Percentiles rank a stretch among this genome's conserved stretches.
phyloP scores from a whole-genome alignment of 1,140 invertebrate species.

The Drosophila santomea region DNA sequence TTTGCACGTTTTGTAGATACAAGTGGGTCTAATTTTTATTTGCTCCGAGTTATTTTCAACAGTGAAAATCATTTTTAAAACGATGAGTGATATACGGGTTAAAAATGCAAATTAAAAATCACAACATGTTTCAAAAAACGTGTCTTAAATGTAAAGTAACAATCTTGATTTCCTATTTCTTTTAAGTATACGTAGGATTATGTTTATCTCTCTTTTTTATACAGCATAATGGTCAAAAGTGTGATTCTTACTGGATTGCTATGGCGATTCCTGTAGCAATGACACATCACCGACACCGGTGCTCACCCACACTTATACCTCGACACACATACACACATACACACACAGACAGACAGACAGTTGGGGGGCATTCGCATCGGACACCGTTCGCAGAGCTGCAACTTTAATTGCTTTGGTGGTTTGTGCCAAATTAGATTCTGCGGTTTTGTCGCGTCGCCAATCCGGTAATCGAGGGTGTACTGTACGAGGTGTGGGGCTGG shows the following conservation, averaged over 20 bases:
- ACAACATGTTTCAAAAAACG: not conserved
- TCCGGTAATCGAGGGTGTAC: constrained; percentile 52
- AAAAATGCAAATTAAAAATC: not conserved
- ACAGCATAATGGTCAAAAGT: not conserved
- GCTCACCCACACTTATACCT: not conserved
- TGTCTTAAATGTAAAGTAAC: not conserved
- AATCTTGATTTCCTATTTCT: not conserved
- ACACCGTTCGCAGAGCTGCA: constrained; percentile 70
- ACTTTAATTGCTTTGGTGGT: constrained; percentile 84
- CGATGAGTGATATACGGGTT: too few relatives aligned
- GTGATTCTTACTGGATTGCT: not conserved
- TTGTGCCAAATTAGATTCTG: constrained; percentile 81
- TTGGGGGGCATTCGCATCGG: constrained; percentile 23
- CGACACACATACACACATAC: too few relatives aligned
- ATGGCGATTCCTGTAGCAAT: not conserved
- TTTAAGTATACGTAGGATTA: too few relatives aligned
- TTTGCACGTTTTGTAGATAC: constrained; percentile 35
- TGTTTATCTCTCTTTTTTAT: too few relatives aligned
- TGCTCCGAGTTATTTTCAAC: constrained; percentile 11
- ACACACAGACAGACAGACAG: constrained; percentile 19
- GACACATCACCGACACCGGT: constrained; percentile 5
- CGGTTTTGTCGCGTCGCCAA: constrained; percentile 70
- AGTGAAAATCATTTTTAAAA: constrained; percentile 11
- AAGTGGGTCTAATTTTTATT: constrained; percentile 15
- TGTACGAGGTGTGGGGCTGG: not conserved